Base-by-base conservation (phyloP, 2,113 vertebrate genomes). In the Lepisosteus oculatus region DNA sequence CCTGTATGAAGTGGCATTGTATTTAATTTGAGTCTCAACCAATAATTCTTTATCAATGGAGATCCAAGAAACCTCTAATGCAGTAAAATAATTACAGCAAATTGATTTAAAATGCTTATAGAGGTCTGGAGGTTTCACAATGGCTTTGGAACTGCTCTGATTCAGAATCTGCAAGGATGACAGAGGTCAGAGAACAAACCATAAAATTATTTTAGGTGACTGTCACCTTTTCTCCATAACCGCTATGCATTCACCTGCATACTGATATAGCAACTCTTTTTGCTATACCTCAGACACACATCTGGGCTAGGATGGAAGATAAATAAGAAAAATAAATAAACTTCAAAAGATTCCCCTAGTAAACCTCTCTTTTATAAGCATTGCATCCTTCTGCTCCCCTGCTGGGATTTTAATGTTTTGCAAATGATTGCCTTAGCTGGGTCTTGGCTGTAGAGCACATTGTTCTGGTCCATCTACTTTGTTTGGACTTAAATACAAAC, bases 401-500 rank as follows among this genome's bases (percentile, higher is more conserved):
- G 42, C 45, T 55, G 41, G 61, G 67, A 62, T 65, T 13, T 61
- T 8, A n/a, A 55, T 45, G 54, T 61, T 56, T 55, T 51, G 47
- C 17, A 65, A 57, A 66, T 54, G 62, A 55, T 62, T 13, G 14
- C 29, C 61, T 69, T 73, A 7, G 45, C 15, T 44, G 17, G 8
- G 11, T 8, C 0, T 29, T 72, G 59, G 55, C 41, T 15, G 6
- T 14, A 56, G 57, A 75, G 69, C 12, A 62, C 55, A 7, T 0
- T 76, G 45, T 72, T 73, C 29, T 63, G 12, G 11, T 68, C 69
- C 69, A 68, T 66, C 47, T 67, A 8, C 45, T 57, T 29, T 54
- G 13, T 71, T 80, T 73, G 64, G 63, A 8, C 71, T 75, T 74
- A 73, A 74, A 72, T 68, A 63, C 56, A 73, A 14, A 43, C 64